phyloP scores from a whole-genome alignment of 2,113 vertebrate genomes.

The Cyanoramphus novaezelandiae region DNA sequence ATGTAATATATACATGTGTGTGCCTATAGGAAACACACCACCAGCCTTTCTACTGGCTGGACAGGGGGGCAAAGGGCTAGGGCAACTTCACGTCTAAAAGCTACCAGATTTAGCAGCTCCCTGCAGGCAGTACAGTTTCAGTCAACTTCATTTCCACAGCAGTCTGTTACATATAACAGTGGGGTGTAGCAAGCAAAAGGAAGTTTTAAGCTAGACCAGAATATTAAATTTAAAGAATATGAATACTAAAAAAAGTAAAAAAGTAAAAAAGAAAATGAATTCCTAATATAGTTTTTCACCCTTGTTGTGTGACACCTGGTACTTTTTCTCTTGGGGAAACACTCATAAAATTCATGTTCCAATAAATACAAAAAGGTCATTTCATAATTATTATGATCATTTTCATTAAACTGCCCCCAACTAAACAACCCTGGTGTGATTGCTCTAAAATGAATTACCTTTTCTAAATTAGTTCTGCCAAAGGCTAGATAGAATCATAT shows the following conservation, averaged over 20 bases:
- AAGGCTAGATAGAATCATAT: not conserved
- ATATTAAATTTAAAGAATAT: not conserved
- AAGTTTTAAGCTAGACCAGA: not conserved
- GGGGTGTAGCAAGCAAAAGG: not conserved
- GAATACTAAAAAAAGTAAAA: not conserved
- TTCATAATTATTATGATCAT: not conserved
- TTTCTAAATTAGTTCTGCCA: conserved; percentile 47
- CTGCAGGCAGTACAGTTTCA: not conserved
- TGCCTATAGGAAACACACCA: fast-evolving
- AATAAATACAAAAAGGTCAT: conserved; percentile 26
- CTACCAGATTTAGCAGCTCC: not conserved
- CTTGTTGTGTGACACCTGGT: not conserved
- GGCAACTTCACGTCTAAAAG: not conserved
- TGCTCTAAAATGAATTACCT: not conserved
- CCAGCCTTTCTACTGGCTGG: not conserved
- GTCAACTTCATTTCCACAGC: not conserved
- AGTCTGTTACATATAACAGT: not conserved
- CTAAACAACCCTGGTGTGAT: not conserved
- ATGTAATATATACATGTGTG: fast-evolving
- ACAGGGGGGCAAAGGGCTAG: not conserved
- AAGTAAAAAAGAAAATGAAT: not conserved
- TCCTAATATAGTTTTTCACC: not conserved
- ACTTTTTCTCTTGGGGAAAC: not conserved
- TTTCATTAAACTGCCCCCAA: conserved; percentile 20
- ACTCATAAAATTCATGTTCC: not conserved